These are phyloP conservation scores for Tetraneura akinire DNA, from an alignment of 1,140 invertebrate species.

Conservation along the genomic window DNA sequence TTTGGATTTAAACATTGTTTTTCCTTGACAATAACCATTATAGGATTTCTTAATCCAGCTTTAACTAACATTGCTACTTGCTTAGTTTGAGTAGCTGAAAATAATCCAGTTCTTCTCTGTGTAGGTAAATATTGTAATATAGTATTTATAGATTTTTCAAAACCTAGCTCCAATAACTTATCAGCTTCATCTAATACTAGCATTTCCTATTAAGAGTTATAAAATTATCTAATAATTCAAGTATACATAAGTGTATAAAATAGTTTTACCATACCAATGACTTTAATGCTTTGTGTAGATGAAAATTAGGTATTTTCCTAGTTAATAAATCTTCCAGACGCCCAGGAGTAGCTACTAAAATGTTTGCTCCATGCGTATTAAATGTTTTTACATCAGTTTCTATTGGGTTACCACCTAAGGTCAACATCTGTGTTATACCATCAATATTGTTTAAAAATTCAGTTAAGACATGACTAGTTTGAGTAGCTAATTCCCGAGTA, in stretches of 20 bases:
- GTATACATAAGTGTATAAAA: background rate
- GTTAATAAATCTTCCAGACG: slow-evolving; percentile 85
- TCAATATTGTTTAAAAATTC: slow-evolving; percentile 66
- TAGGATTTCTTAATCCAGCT: slow-evolving; percentile 93
- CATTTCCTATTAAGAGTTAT: slow-evolving; percentile 71
- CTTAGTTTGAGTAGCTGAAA: slow-evolving; percentile 98
- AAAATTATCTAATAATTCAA: slow-evolving; percentile 30
- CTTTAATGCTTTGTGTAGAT: slow-evolving; percentile 70
- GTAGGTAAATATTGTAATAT: slow-evolving; percentile 91
- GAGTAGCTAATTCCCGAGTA: slow-evolving; percentile 87
- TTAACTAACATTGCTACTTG: slow-evolving; percentile 88
- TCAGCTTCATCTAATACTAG: slow-evolving; percentile 97
- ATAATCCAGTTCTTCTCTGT: slow-evolving; percentile 91
- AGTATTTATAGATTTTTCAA: slow-evolving; percentile 82
- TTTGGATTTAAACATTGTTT: slow-evolving; percentile 64
- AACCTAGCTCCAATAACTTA: slow-evolving; percentile 88
- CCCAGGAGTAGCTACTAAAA: slow-evolving; percentile 90
- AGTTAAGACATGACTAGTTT: slow-evolving; percentile 78
- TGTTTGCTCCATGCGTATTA: slow-evolving; percentile 74
- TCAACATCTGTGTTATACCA: slow-evolving; percentile 63
- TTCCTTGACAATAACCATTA: slow-evolving; percentile 86
- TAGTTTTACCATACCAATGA: slow-evolving; percentile 67
- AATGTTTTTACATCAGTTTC: slow-evolving; percentile 73
- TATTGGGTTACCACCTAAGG: slow-evolving; percentile 82
- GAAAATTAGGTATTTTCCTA: slow-evolving; percentile 62